Evolutionary conservation across 2,113 vertebrate species (phyloP).

Genomic region (Datnioides undecimradiatus): DNA sequence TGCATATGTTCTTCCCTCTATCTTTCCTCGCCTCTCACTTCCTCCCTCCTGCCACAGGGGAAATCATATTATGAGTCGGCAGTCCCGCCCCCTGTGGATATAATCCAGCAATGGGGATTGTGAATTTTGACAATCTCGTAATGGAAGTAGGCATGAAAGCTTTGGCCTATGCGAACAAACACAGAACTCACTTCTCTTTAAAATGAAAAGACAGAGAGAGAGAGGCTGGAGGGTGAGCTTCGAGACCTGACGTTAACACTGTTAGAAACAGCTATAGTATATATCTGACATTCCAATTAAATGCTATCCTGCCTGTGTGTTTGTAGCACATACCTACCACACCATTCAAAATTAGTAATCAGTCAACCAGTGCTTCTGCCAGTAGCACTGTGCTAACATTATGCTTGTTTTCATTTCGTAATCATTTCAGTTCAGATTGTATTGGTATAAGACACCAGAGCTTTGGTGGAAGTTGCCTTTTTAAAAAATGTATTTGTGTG

Average conservation of each 20-base stretch:
- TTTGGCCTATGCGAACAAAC: slow-evolving; percentile 58
- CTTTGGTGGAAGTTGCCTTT: neutral
- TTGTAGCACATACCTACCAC: neutral
- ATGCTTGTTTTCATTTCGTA: neutral
- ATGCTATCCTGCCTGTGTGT: neutral
- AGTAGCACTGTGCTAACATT: neutral
- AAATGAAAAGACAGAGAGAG: slow-evolving; percentile 25
- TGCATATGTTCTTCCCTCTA: slow-evolving; percentile 4
- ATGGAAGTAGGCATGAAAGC: slow-evolving; percentile 79
- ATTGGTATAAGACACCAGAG: neutral
- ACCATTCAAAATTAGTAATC: neutral
- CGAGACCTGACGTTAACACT: slow-evolving; percentile 26
- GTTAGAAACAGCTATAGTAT: slow-evolving; percentile 27
- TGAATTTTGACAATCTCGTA: slow-evolving; percentile 82
- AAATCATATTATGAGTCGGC: slow-evolving; percentile 82
- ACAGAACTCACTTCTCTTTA: slow-evolving; percentile 32
- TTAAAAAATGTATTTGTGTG: no score
- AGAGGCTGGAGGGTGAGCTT: neutral
- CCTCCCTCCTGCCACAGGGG: slow-evolving; percentile 58
- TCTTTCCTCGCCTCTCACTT: slow-evolving; percentile 10
- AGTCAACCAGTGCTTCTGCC: neutral
- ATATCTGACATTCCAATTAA: slow-evolving; percentile 25
- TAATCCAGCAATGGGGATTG: slow-evolving; percentile 77
- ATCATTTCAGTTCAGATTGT: no score
- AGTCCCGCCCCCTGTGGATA: slow-evolving; percentile 69